Evolutionary conservation across 1,140 invertebrate genomes (phyloP).

Genomic region (Drosophila pseudoobscura): DNA sequence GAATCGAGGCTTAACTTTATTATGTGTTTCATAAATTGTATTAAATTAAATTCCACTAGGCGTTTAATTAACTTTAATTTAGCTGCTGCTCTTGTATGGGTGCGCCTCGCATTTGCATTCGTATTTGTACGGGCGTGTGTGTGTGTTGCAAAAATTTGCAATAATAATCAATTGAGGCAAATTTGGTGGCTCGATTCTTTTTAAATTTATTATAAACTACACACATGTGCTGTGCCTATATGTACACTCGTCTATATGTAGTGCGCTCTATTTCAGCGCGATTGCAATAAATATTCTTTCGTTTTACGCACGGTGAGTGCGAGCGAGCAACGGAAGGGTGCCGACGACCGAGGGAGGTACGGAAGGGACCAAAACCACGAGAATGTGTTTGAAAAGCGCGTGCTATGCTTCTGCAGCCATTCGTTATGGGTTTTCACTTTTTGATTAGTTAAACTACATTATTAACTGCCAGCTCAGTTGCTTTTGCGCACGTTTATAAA

Average conservation of each 20-base stretch:
- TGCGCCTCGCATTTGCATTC: conserved; percentile 42
- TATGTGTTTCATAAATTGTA: conserved; percentile 52
- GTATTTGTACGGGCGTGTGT: conserved; percentile 40
- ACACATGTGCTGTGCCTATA: conserved; percentile 2
- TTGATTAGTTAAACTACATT: too few relatives aligned
- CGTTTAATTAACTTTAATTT: conserved; percentile 63
- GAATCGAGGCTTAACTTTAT: conserved; percentile 23
- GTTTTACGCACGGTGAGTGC: conserved; percentile 16
- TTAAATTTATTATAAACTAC: conserved; percentile 14
- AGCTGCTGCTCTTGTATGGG: conserved; percentile 49
- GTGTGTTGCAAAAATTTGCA: conserved; percentile 47
- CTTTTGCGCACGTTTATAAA: too few relatives aligned
- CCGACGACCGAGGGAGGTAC: too few relatives aligned
- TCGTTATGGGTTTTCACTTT: too few relatives aligned
- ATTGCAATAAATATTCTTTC: conserved; percentile 20
- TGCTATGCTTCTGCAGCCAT: too few relatives aligned
- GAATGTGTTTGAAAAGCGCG: too few relatives aligned
- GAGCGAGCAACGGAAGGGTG: background rate
- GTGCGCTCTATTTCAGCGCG: conserved; percentile 16
- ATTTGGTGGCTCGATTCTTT: conserved; percentile 14
- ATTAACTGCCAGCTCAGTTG: too few relatives aligned
- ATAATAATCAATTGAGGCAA: conserved; percentile 46
- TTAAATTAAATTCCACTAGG: conserved; percentile 58
- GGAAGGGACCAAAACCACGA: too few relatives aligned
- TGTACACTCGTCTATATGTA: conserved; percentile 10